Conservation (phyloP, 2,797 vertebrate genomes). For the Falco cherrug region DNA sequence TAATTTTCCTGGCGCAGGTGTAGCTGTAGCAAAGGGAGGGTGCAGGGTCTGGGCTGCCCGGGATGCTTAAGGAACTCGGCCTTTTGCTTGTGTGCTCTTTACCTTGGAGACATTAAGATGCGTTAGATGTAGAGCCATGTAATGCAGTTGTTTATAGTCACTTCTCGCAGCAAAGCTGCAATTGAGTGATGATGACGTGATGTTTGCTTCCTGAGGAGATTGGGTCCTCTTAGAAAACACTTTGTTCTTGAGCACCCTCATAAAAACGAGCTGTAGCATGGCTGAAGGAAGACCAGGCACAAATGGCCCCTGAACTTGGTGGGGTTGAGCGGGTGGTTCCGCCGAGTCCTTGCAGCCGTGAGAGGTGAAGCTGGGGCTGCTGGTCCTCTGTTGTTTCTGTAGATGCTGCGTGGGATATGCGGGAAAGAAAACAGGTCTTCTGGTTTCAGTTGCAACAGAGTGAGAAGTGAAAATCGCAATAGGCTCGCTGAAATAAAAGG, state of each 20-base stretch:
- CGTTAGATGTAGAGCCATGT: neutral
- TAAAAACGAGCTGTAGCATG: neutral
- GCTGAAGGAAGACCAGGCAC: neutral
- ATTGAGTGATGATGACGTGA: neutral
- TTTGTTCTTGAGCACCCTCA: conserved; percentile 32
- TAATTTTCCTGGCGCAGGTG: neutral
- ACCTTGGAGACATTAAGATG: neutral
- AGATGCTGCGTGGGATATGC: neutral
- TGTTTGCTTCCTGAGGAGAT: conserved; percentile 43
- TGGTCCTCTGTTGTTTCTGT: neutral
- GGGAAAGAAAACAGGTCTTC: neutral
- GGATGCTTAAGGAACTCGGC: neutral
- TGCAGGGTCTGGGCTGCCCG: neutral
- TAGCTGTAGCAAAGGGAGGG: neutral
- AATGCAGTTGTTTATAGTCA: neutral
- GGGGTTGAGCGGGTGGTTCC: neutral
- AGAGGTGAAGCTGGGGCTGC: neutral
- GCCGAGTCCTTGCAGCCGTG: neutral
- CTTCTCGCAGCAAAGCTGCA: neutral
- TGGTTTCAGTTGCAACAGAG: neutral
- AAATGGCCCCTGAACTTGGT: neutral
- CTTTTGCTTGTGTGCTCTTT: neutral
- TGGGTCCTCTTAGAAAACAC: conserved; percentile 17
- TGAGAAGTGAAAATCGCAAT: accelerated
- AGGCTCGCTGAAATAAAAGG: neutral